Conservation (phyloP, 2,888 invertebrate species). For the Tachina grossa region DNA sequence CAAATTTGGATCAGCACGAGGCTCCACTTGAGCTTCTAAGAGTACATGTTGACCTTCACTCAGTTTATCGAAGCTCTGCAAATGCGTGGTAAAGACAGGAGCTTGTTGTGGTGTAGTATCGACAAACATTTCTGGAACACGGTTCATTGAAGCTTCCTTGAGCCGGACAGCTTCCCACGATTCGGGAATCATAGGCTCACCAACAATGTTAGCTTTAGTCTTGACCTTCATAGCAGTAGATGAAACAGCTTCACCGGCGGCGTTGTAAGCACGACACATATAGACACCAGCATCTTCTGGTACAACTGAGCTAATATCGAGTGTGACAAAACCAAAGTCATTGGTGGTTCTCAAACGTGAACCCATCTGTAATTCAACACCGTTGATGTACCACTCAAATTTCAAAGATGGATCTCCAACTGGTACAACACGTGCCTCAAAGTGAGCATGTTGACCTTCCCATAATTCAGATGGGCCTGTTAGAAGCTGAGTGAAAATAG, state of each 20-base stretch:
- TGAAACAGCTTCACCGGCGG: conserved; percentile 96
- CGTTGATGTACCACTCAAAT: conserved; percentile 98
- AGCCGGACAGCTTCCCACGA: conserved; percentile 95
- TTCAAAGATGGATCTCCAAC: conserved; percentile 96
- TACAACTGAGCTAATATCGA: conserved; percentile 94
- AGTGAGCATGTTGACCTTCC: conserved; percentile 96
- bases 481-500: conserved; percentile 94
- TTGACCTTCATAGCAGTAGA: conserved; percentile 95
- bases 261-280: conserved; percentile 96
- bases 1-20: conserved; percentile 93
- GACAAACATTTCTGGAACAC: conserved; percentile 93
- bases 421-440: conserved; percentile 95
- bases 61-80: conserved; percentile 92
- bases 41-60: conserved; percentile 94
- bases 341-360: conserved; percentile 95
- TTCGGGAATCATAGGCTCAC: conserved; percentile 94
- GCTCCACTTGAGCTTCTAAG: conserved; percentile 95
- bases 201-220: conserved; percentile 90
- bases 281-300: conserved; percentile 96
- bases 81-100: conserved; percentile 97
- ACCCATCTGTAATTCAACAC: conserved; percentile 95
- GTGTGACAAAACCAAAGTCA: conserved; percentile 96
- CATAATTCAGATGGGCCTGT: conserved; percentile 94
- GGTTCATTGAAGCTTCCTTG: conserved; percentile 96
- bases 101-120: conserved; percentile 94